These are phyloP conservation scores for Drosophila kanapiae DNA, from an alignment of 1,140 invertebrate species.

Conservation along the genomic window DNA sequence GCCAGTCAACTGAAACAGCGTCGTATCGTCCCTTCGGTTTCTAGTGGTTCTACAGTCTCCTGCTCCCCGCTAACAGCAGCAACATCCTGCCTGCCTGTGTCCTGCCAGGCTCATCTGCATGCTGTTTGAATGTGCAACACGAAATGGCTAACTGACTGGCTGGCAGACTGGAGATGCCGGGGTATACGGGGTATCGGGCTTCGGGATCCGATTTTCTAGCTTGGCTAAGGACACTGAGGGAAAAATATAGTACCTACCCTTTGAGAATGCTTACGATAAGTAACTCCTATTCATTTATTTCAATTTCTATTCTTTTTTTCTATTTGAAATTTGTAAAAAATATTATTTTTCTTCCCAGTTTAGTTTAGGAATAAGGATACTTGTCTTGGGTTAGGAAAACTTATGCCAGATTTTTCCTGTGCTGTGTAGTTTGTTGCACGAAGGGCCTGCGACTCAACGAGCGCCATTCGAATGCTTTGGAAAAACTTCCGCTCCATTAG, in stretches of 20 bases:
- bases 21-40: not conserved
- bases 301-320: not conserved
- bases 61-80: not conserved
- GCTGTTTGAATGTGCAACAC: slow-evolving; percentile 71
- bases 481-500: slow-evolving; percentile 84
- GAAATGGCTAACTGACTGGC: slow-evolving; percentile 68
- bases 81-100: slow-evolving; percentile 14
- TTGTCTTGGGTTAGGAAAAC: not conserved
- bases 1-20: slow-evolving; percentile 43
- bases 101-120: slow-evolving; percentile 64
- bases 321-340: too few relatives aligned
- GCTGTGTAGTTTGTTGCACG: slow-evolving; percentile 31
- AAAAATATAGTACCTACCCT: not conserved
- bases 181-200: not conserved
- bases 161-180: slow-evolving; percentile 18
- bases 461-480: slow-evolving; percentile 78
- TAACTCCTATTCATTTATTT: not conserved
- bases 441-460: slow-evolving; percentile 51
- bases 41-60: not conserved
- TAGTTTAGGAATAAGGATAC: too few relatives aligned
- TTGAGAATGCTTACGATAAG: not conserved
- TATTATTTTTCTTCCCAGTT: too few relatives aligned
- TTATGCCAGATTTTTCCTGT: not conserved
- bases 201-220: slow-evolving; percentile 8
- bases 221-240: slow-evolving; percentile 2